Evolutionary conservation across 2,888 invertebrate genomes (phyloP), one percentile per base, ranked within the genome.

Genomic region (Scrobipalpa costella): DNA sequence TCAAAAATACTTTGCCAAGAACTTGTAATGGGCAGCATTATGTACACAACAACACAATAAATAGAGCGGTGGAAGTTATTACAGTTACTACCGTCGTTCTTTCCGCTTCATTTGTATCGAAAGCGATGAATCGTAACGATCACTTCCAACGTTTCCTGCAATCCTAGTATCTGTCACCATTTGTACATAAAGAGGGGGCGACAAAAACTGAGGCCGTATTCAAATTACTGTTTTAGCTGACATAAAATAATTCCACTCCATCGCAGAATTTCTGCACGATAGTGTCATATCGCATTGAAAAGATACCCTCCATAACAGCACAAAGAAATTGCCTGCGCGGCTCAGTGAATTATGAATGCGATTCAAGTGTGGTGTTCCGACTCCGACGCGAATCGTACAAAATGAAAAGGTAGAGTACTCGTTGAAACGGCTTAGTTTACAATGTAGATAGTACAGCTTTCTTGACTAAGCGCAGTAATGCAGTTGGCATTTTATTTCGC

Each of bases 261-360:
- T 17, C 19, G 33, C 57, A 62, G 36, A 65, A 65, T 62, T 65
- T 68, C 64, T 63, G 62, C 63, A 66, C 66, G 13, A 68, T 67
- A 67, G 67, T 66, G 63, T 63, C 63, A 59, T 69, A 67, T 67
- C 65, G 65, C 66, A 69, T 69, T 69, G 67, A 66, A 70, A 71
- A 69, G 71, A 66, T 72, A 68, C 70, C 68, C 70, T 70, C 69
- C 69, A 67, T 69, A 68, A 71, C 72, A 71, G 67, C 69, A 72
- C 72, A 73, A 73, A 78, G 74, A 71, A 70, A 74, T 72, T 73
- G 70, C 67, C 63, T 67, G 69, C 69, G 67, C 70, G 71, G 15
- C 63, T 60, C 62, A 69, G 69, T 73, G 73, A 75, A 79, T 78
- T 76, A 75, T 72, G 73, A 75, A 75, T 76, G 74, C 73, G 72